A percentile compares a stretch with the other conserved stretches of the same genome.
phyloP scores from a whole-genome alignment of 1,140 invertebrate species.

The Aphidius gifuensis region DNA sequence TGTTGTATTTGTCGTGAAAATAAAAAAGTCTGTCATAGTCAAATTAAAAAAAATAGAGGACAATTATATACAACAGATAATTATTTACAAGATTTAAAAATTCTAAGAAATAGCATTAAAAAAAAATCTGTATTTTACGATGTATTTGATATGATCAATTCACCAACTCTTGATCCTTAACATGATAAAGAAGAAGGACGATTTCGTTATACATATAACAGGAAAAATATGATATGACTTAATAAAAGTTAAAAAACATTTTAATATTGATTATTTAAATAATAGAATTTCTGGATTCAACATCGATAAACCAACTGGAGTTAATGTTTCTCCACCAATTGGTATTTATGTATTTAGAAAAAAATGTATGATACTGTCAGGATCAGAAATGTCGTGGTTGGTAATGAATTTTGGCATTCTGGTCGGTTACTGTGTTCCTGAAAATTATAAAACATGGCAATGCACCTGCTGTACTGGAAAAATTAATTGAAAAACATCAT shows the following conservation, averaged over 20 bases:
- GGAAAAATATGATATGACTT: not conserved
- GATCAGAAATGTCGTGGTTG: conserved; percentile 19
- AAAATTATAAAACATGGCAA: conserved; percentile 17
- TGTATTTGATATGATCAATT: not conserved
- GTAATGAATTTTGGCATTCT: conserved; percentile 21
- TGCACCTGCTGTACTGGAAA: no score
- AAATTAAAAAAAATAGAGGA: conserved; percentile 16
- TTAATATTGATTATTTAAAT: conserved; percentile 3
- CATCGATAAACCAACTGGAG: conserved; percentile 3
- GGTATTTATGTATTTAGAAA: conserved; percentile 14
- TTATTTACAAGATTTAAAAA: conserved; percentile 24
- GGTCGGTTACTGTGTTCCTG: conserved; percentile 20
- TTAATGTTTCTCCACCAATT: conserved; percentile 21
- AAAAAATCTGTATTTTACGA: conserved; percentile 30
- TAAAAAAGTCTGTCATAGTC: conserved; percentile 23
- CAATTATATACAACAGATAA: conserved; percentile 24
- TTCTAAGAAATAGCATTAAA: conserved; percentile 23
- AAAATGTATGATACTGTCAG: conserved; percentile 17
- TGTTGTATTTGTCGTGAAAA: conserved; percentile 29
- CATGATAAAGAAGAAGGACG: conserved; percentile 1
- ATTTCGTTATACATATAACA: not conserved
- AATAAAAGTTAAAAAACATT: not conserved
- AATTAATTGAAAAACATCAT: no score
- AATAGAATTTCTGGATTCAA: conserved; percentile 14
- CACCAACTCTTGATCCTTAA: not conserved